These are phyloP conservation scores for Silurus meridionalis DNA, from an alignment of 2,113 vertebrate genomes.

Conservation along the genomic window DNA sequence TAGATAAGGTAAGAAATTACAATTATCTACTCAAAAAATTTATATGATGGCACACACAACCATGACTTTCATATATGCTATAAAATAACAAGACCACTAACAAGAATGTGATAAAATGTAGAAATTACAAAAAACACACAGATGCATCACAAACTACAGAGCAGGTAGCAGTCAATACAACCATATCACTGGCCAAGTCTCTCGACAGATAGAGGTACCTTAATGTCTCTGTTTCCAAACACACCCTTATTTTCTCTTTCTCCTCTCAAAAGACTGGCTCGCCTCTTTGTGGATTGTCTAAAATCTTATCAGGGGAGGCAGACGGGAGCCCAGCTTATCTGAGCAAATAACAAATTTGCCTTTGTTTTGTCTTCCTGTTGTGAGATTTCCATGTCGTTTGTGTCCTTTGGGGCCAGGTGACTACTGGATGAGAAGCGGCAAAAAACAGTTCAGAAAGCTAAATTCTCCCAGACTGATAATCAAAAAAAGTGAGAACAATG, in stretches of 20 bases:
- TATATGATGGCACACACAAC: background rate
- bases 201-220: background rate
- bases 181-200: constrained; percentile 7
- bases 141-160: constrained; percentile 1
- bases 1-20: constrained; percentile 17
- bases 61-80: background rate
- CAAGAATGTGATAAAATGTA: background rate
- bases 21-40: background rate
- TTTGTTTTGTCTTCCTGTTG: constrained; percentile 51
- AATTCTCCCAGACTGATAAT: constrained; percentile 42
- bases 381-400: constrained; percentile 42
- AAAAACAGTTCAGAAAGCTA: constrained; percentile 36
- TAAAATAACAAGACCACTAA: background rate
- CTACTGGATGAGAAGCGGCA: constrained; percentile 32
- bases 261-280: constrained; percentile 33
- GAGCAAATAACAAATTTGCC: constrained; percentile 43
- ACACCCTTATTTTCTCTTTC: constrained; percentile 44
- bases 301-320: constrained; percentile 55
- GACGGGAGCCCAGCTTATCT: constrained; percentile 50
- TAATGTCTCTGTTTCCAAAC: background rate
- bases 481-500: constrained; percentile 40
- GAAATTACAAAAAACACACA: background rate
- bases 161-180: constrained; percentile 17
- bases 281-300: constrained; percentile 34
- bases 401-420: constrained; percentile 27